These are phyloP conservation scores for Melanocharis versteri DNA, from an alignment of 2,113 vertebrate species.

Conservation along the genomic window DNA sequence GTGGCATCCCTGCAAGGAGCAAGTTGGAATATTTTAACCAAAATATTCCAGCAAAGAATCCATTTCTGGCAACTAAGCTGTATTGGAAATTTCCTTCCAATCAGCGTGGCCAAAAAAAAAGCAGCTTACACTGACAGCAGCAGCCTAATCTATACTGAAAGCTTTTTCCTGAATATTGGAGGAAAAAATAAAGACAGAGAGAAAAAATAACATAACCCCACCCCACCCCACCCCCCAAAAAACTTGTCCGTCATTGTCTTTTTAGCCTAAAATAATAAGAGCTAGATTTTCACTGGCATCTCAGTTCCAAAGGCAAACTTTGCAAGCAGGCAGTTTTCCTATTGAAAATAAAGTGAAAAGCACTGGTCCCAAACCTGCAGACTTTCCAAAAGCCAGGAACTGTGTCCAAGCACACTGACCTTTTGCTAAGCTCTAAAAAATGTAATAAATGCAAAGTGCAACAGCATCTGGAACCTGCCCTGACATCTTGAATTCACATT, in stretches of 20 bases:
- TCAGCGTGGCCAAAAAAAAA: not conserved
- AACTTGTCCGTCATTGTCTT: not conserved
- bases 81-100: slow-evolving; percentile 59
- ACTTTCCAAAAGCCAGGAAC: not conserved
- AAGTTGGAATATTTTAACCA: not conserved
- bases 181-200: not conserved
- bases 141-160: not conserved
- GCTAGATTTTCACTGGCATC: not conserved
- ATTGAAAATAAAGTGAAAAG: not conserved
- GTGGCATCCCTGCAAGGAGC: not conserved
- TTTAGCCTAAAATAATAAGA: not conserved
- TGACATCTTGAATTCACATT: slow-evolving; percentile 30
- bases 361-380: not conserved
- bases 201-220: not conserved
- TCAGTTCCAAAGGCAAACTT: not conserved
- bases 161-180: not conserved
- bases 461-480: slow-evolving; percentile 23
- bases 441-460: not conserved
- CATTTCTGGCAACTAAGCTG: not conserved
- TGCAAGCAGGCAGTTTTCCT: not conserved
- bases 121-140: not conserved
- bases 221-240: not conserved
- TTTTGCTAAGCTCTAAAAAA: slow-evolving; percentile 51
- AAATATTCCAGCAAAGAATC: slow-evolving; percentile 25
- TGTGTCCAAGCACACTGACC: slow-evolving; percentile 12